Conservation (phyloP, 2,113 vertebrate genomes). For the Clinocottus analis region DNA sequence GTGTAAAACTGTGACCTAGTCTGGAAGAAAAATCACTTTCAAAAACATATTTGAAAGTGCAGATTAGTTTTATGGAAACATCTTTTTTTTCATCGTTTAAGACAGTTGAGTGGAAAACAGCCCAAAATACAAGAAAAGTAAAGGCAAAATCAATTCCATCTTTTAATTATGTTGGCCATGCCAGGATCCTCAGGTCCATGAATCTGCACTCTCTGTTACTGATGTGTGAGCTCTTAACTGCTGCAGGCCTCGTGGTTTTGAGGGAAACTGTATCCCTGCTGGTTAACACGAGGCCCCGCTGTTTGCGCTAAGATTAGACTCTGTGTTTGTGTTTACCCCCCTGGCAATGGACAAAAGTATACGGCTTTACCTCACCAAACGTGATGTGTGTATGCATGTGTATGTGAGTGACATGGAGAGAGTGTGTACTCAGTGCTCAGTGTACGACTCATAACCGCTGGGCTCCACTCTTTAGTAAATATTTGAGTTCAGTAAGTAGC, state of each 20-base stretch:
- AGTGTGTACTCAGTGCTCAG: background rate
- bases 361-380: slow-evolving; percentile 51
- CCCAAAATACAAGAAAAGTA: no score
- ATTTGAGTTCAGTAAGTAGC: background rate
- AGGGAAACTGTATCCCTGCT: slow-evolving; percentile 56
- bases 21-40: no score
- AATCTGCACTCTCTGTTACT: background rate
- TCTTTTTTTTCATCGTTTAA: no score
- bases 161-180: no score
- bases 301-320: slow-evolving; percentile 67
- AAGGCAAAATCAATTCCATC: background rate
- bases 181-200: background rate
- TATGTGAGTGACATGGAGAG: slow-evolving; percentile 1
- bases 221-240: slow-evolving; percentile 14
- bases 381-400: slow-evolving; percentile 27
- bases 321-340: slow-evolving; percentile 68
- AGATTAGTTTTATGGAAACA: no score
- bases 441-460: slow-evolving; percentile 21
- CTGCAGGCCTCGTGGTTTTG: slow-evolving; percentile 41
- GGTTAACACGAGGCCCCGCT: slow-evolving; percentile 59
- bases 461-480: slow-evolving; percentile 22
- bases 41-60: no score
- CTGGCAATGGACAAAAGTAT: slow-evolving; percentile 58
- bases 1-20: no score
- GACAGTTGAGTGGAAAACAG: no score